Evolutionary conservation across 2,113 vertebrate species (phyloP).

Genomic region (Nematolebias whitei): DNA sequence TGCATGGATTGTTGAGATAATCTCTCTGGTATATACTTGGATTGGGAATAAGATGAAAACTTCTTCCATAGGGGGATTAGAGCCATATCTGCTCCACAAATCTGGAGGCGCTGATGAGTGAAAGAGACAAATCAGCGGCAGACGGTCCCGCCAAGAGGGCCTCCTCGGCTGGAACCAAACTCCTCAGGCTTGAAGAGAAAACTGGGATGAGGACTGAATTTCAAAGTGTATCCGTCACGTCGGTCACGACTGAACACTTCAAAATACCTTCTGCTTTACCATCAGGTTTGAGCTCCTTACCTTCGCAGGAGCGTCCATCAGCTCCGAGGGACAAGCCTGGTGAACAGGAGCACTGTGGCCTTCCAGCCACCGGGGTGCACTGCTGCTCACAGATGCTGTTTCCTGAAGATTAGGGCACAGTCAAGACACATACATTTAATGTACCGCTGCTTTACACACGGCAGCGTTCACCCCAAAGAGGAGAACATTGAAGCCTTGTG

Average conservation of each 20-base stretch:
- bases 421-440: conserved; percentile 4
- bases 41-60: conserved; percentile 27
- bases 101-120: conserved; percentile 55
- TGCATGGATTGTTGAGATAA: conserved; percentile 35
- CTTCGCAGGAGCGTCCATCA: conserved; percentile 86
- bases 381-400: conserved; percentile 86
- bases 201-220: conserved; percentile 3
- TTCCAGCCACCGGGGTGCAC: conserved; percentile 77
- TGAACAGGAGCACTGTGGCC: conserved; percentile 84
- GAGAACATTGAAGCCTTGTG: not conserved
- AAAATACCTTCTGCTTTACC: conserved; percentile 16
- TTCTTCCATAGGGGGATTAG: conserved; percentile 37
- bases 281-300: conserved; percentile 64
- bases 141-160: conserved; percentile 39
- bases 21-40: conserved; percentile 19
- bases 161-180: conserved; percentile 45
- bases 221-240: conserved; percentile 2
- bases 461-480: conserved; percentile 18
- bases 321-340: conserved; percentile 84
- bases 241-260: not conserved
- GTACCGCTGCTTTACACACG: conserved; percentile 1
- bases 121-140: conserved; percentile 36
- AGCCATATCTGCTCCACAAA: conserved; percentile 52
- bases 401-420: conserved; percentile 63
- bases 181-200: conserved; percentile 21